Percentiles rank a stretch among this genome's conserved stretches.
phyloP scores from a whole-genome alignment of 2,113 vertebrate species.

The Percopsis transmontana region DNA sequence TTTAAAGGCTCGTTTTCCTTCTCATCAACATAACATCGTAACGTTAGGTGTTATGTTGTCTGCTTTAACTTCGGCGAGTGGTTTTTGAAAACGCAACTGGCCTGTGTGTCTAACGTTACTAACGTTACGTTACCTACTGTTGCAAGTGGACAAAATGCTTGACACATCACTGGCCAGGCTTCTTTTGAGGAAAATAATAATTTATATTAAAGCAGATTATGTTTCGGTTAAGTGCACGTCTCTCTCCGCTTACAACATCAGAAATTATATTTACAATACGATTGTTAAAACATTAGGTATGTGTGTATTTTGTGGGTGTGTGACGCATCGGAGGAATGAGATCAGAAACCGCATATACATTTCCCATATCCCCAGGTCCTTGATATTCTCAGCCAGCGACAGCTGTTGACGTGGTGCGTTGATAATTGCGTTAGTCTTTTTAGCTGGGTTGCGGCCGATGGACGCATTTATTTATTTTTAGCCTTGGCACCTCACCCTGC shows the following conservation, averaged over 20 bases:
- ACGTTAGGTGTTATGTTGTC: not conserved
- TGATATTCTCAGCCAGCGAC: slow-evolving; percentile 23
- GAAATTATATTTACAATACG: too few relatives aligned
- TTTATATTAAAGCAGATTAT: too few relatives aligned
- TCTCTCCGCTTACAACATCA: too few relatives aligned
- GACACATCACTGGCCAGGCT: not conserved
- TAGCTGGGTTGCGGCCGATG: not conserved
- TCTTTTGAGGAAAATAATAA: too few relatives aligned
- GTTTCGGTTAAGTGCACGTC: too few relatives aligned
- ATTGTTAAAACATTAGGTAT: not conserved
- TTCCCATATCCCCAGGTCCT: slow-evolving; percentile 2
- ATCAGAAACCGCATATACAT: slow-evolving; percentile 13
- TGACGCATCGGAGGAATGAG: not conserved
- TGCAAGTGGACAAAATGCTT: not conserved
- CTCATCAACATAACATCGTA: not conserved
- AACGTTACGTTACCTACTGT: not conserved
- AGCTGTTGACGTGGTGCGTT: slow-evolving; percentile 38
- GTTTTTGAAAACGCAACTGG: not conserved
- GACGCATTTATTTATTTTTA: slow-evolving; percentile 56
- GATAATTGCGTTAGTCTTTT: slow-evolving; percentile 6
- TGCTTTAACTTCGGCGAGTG: not conserved
- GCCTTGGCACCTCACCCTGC: slow-evolving; percentile 27
- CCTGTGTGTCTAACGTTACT: too few relatives aligned
- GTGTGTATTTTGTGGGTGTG: not conserved
- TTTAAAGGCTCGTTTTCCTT: not conserved